These are phyloP conservation scores for Drosophila kepulauana DNA, from an alignment of 1,140 invertebrate species.

Conservation along the genomic window DNA sequence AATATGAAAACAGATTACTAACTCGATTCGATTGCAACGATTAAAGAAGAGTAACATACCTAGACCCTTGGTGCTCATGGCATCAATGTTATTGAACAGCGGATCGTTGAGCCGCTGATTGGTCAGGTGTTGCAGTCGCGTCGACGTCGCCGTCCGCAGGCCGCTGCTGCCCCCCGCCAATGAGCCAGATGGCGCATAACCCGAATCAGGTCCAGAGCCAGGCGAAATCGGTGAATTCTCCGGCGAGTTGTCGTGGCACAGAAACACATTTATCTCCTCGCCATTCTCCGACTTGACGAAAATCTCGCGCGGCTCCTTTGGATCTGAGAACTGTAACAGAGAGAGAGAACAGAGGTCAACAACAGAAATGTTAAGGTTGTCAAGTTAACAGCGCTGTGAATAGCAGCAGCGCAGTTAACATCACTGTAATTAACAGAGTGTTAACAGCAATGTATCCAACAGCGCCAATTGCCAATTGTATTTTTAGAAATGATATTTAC, in stretches of 20 bases:
- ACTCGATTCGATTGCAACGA: too few relatives aligned
- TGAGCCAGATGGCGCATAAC: conserved; percentile 44
- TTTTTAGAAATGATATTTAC: conserved; percentile 19
- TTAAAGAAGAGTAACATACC: too few relatives aligned
- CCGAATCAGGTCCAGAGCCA: conserved; percentile 23
- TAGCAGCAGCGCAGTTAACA: neutral
- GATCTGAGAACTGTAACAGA: conserved; percentile 86
- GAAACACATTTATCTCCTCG: conserved; percentile 96
- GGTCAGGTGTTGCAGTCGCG: conserved; percentile 70
- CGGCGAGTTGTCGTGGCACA: conserved; percentile 92
- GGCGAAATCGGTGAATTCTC: conserved; percentile 77
- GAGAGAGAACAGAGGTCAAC: conserved; percentile 7
- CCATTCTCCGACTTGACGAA: conserved; percentile 93
- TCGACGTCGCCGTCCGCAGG: conserved; percentile 71
- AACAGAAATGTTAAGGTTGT: conserved; percentile 16
- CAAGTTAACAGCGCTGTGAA: conserved; percentile 6
- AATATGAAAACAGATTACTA: neutral
- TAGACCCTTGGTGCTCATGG: conserved; percentile 71
- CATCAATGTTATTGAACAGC: conserved; percentile 80
- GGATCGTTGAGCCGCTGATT: conserved; percentile 74
- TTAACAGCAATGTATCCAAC: neutral
- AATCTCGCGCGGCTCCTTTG: conserved; percentile 89
- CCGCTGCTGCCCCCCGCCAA: conserved; percentile 53
- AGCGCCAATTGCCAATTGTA: neutral
- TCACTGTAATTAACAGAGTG: neutral